Percentiles rank a stretch among this genome's conserved stretches.
Evolutionary conservation across 2,797 vertebrate species (phyloP).

Genomic region (Sebastes taczanowskii): DNA sequence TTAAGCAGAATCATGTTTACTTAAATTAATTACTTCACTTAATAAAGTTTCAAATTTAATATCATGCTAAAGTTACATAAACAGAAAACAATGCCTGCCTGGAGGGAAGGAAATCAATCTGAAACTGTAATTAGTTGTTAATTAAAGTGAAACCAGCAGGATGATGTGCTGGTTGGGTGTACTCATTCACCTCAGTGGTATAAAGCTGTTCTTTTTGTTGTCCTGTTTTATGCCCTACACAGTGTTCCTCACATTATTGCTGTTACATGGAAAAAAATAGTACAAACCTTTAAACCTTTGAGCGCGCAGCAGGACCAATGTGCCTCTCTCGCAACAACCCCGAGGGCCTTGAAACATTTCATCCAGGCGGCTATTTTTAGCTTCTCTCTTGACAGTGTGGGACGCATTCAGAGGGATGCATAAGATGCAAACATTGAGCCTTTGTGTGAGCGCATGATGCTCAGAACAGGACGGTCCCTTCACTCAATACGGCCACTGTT

Average conservation of each 20-base stretch:
- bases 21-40: not conserved
- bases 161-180: not conserved
- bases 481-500: slow-evolving; percentile 5
- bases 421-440: slow-evolving; percentile 52
- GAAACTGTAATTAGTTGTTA: not conserved
- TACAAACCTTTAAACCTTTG: slow-evolving; percentile 29
- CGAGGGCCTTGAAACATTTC: slow-evolving; percentile 42
- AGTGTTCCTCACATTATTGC: slow-evolving; percentile 6
- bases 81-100: not conserved
- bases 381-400: slow-evolving; percentile 19
- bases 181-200: not conserved
- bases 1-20: not conserved
- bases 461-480: slow-evolving; percentile 37
- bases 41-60: not conserved
- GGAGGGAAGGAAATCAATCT: not conserved
- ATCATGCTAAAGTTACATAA: not conserved
- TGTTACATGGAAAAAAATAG: not conserved
- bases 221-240: not conserved
- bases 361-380: slow-evolving; percentile 63
- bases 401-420: slow-evolving; percentile 44
- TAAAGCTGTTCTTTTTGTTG: not conserved
- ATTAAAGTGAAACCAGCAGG: not conserved
- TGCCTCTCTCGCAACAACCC: slow-evolving; percentile 24
- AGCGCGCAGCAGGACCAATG: slow-evolving; percentile 13
- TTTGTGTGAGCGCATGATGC: slow-evolving; percentile 54